Conservation (phyloP, 1,140 invertebrate species). For the Bactericera cockerelli region DNA sequence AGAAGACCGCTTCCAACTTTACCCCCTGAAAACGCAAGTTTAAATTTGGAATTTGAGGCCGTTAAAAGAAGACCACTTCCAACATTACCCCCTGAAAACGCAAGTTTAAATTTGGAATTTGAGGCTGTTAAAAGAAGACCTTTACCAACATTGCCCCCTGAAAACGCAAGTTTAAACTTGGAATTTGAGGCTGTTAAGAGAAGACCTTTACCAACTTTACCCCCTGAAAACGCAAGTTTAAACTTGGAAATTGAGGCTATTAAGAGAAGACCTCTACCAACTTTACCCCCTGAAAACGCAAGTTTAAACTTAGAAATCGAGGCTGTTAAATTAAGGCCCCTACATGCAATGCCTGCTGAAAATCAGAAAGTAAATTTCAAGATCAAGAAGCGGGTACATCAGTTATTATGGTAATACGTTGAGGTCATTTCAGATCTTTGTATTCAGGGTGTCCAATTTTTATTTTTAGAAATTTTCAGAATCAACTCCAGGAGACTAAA, state of each 20-base stretch:
- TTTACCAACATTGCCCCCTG: neutral
- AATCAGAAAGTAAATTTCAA: neutral
- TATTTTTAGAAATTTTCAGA: no score
- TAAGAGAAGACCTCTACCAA: neutral
- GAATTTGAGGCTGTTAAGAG: neutral
- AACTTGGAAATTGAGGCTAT: neutral
- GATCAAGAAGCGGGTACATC: neutral
- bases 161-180: neutral
- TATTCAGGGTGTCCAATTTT: no score
- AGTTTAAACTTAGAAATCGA: neutral
- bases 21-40: neutral
- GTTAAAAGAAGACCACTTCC: neutral
- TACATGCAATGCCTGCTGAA: neutral
- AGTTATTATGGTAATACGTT: no score
- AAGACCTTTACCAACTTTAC: neutral
- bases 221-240: neutral
- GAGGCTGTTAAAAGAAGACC: slow-evolving; percentile 5
- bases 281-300: neutral
- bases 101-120: neutral
- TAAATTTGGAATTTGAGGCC: neutral
- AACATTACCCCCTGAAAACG: slow-evolving; percentile 1
- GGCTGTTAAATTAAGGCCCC: neutral
- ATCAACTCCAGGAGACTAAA: no score
- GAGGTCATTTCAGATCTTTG: no score
- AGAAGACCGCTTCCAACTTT: neutral